Evolutionary conservation across 2,888 invertebrate genomes (phyloP), one percentile per base, ranked within the genome.

Genomic region (Phragmatobia fuliginosa): DNA sequence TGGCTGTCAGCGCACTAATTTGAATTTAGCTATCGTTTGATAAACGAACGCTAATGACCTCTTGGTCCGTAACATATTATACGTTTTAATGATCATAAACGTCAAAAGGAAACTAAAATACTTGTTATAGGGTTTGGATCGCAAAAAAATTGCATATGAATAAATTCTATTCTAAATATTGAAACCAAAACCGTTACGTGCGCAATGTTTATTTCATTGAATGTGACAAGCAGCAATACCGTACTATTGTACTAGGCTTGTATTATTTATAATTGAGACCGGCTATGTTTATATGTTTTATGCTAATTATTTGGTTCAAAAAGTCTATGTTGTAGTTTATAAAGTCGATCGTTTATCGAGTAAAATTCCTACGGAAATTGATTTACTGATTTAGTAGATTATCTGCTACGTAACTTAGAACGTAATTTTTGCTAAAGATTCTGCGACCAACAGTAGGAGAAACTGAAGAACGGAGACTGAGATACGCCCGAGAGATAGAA

Each of bases 11-110:
- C 71, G 59, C 38, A 62, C 64, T 71, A 70, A 81, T 78, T 78
- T 68, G 69, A 70, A 71, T 75, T 73, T 71, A 75, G 71, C 69
- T 80, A 73, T 74, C 73, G 72, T 71, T 80, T 81, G 75, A 81
- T 79, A 72, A 79, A 77, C 71, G 56, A 66, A 31, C 63, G 59
- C 62, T 73, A 73, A 81, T 79, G 68, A 68, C 38, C 33, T 62
- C 66, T 61, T 66, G 68, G 62, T 38, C 63, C 67, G 21, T 62
- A 70, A 62, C n/a, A 62, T 65, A 67, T 59, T n/a, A 68, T 68
- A 67, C 60, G 66, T 70, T 62, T 68, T 70, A 67, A 68, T 74
- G 60, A 25, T 41, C 45, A 61, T 67, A 0, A 60, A 60, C 8
- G 45, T 52, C 52, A 25, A 25, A 14, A 52, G 52, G n/a, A 14